Evolutionary conservation across 2,888 invertebrate species (phyloP), one percentile per base, ranked within the genome.

Genomic region (Phlogophora meticulosa): DNA sequence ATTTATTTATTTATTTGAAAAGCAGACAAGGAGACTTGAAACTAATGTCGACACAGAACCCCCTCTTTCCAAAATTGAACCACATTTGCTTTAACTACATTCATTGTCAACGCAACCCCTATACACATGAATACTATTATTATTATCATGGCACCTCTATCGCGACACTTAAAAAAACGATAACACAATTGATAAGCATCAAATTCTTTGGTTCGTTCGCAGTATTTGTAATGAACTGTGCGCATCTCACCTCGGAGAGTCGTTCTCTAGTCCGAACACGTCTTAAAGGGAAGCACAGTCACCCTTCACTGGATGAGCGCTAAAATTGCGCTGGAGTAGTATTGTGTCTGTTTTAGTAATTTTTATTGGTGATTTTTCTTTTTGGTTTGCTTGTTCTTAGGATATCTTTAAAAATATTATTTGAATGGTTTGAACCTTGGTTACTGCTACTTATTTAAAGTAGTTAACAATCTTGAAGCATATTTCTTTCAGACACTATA

Each of bases 241-340:
- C 86, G 88, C 90, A 88, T 90, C 90, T 91, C 90, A 92, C 92
- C 92, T 90, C 85, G 56, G 86, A 86, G 87, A 88, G 86, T 87
- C 86, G 89, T 92, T 93, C 84, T 83, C 78, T 64, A 94, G 92
- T 93, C 93, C 85, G 85, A 78, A 87, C 94, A 94, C 94, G 94
- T 93, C 89, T 94, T 90, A 85, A 76, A 89, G 92, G 93, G 93
- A 90, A 90, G 85, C 80, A 64, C 53, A 89, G 84, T 90, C 92
- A 90, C 94, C 92, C 92, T 91, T 85, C 86, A 83, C 65, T 70
- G 71, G 62, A 64, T 81, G 86, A 77, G 84, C 86, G 72, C 86
- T 93, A 94, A 93, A 90, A 93, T 87, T 85, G 76, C 86, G 90
- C 89, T 83, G 71, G 63, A 48, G 51, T 57, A 53, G 45, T 34